phyloP scores from a whole-genome alignment of 1,140 invertebrate species.

The Druon quercuslanigerum region DNA sequence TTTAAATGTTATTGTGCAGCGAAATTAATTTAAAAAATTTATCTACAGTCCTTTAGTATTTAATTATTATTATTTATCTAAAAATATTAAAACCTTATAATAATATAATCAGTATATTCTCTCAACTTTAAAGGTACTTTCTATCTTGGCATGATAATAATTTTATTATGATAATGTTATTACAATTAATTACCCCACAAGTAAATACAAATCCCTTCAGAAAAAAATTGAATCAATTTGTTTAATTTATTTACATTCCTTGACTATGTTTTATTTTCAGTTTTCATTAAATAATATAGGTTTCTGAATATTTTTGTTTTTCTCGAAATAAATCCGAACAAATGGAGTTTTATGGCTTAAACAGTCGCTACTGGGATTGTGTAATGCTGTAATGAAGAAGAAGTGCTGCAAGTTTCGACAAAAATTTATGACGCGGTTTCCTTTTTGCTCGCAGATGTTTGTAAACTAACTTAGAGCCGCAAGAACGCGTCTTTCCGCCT shows the following conservation, averaged over 20 bases:
- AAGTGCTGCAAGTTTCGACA: conserved; percentile 28
- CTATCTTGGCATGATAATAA: not conserved
- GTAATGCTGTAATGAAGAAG: conserved; percentile 14
- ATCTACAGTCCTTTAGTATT: too few relatives aligned
- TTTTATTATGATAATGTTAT: conserved; percentile 7
- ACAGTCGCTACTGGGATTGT: not conserved
- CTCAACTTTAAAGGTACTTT: conserved; percentile 1
- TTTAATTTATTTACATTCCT: too few relatives aligned
- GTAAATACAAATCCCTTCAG: not conserved
- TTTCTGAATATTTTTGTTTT: too few relatives aligned
- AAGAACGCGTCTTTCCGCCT: not conserved
- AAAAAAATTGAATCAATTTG: not conserved
- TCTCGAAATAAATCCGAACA: not conserved
- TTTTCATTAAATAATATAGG: too few relatives aligned
- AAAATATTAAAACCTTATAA: too few relatives aligned
- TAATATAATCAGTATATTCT: too few relatives aligned
- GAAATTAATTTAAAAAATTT: too few relatives aligned
- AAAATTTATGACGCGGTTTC: conserved; percentile 26
- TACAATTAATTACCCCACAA: not conserved
- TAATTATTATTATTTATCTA: too few relatives aligned
- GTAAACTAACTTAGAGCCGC: not conserved
- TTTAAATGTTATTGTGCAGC: too few relatives aligned
- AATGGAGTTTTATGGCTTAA: conserved; percentile 6
- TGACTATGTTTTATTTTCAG: too few relatives aligned
- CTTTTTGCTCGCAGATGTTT: conserved; percentile 5